Conservation (phyloP, 2,113 vertebrate genomes). For the Serinus canaria region DNA sequence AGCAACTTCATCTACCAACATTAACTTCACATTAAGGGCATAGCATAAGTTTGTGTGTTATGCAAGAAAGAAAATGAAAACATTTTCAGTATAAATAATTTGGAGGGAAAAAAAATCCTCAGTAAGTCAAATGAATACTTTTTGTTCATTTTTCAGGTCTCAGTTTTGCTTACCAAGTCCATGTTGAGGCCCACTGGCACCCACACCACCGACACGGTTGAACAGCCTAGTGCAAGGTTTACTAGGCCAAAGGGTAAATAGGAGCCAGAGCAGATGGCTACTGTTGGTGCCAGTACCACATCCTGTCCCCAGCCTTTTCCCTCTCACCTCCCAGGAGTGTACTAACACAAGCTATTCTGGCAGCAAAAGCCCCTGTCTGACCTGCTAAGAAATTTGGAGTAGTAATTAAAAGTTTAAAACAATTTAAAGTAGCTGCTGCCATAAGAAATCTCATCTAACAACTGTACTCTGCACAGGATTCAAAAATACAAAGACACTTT, state of each 20-base stretch:
- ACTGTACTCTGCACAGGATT: neutral
- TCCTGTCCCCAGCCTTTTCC: neutral
- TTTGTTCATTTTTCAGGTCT: neutral
- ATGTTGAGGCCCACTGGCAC: neutral
- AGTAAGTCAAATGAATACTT: neutral
- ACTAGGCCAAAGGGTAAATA: neutral
- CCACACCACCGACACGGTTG: neutral
- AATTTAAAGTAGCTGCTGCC: neutral
- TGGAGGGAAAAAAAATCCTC: neutral
- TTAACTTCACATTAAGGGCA: neutral
- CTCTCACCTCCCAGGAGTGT: neutral
- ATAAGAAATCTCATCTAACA: neutral
- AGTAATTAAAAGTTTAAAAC: neutral
- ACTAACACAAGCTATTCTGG: neutral
- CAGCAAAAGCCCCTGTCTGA: neutral
- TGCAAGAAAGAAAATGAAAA: neutral
- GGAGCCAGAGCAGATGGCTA: neutral
- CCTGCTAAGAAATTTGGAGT: neutral
- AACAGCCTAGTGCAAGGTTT: neutral
- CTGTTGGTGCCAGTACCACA: neutral
- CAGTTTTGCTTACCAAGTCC: neutral
- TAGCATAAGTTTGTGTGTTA: neutral
- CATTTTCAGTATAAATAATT: neutral
- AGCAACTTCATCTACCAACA: neutral
- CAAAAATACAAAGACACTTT: neutral